Conservation (phyloP, 2,113 vertebrate genomes). For the Sander lucioperca region DNA sequence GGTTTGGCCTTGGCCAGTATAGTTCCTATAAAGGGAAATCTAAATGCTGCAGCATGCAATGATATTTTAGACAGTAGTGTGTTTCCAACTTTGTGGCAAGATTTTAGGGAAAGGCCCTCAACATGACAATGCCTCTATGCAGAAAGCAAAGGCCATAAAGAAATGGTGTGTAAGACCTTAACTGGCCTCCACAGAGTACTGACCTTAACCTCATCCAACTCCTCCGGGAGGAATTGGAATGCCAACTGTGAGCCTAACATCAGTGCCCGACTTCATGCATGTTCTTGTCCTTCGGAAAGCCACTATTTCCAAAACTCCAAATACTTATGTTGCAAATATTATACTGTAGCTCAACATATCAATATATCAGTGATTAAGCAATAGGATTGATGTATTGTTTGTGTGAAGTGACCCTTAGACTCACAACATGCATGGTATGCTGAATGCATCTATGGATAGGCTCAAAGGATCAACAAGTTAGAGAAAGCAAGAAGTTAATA, state of each 20-base stretch:
- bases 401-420: constrained; percentile 8
- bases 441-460: constrained; percentile 50
- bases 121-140: constrained; percentile 1
- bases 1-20: not conserved
- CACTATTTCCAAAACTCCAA: not conserved
- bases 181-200: not conserved
- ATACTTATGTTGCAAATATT: not conserved
- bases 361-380: not conserved
- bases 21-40: not conserved
- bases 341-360: not conserved
- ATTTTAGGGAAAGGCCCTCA: not conserved
- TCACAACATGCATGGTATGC: constrained; percentile 46
- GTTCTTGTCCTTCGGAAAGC: constrained; percentile 6
- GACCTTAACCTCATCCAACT: constrained; percentile 1
- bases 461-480: constrained; percentile 47
- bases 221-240: constrained; percentile 3
- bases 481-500: constrained; percentile 50
- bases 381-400: not conserved
- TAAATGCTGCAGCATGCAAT: not conserved
- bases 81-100: constrained; percentile 3
- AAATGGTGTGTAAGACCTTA: constrained; percentile 25
- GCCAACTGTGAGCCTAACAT: not conserved
- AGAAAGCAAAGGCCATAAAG: not conserved
- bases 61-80: not conserved
- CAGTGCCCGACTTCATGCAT: constrained; percentile 1